Evolutionary conservation across 2,113 vertebrate genomes (phyloP), one percentile per base, ranked within the genome.

Genomic region (Stictonetta naevosa): DNA sequence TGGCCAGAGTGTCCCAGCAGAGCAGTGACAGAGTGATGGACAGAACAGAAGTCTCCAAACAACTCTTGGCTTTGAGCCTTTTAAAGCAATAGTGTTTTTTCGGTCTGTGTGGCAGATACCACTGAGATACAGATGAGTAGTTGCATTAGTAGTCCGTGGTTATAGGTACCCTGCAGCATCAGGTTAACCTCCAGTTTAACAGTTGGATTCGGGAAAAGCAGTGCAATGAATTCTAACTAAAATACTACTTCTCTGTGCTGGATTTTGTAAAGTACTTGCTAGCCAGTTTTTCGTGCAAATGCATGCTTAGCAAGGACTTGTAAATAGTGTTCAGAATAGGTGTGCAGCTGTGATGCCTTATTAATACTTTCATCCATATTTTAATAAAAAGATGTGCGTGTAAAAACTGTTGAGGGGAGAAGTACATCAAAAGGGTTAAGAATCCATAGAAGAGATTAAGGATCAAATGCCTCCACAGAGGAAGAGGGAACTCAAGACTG

Each of bases 341-440:
- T 25, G 12, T 53, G 44, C 31, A 68, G 48, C 28, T 73, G 60
- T 83, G 60, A 55, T 20, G 8, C 69, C 8, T 85, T 55, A 67
- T n/a, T 92, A 33, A 50, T 46, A 29, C 36, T 33, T 81, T 81
- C 36, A 50, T 31, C 23, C 16, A 4, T 71, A 50, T 73, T 95
- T 94, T 84, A 62, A 8, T 71, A 52, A 94, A 48, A 96, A 68
- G 23, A 68, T 62, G 18, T 53, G 8, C 15, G 3, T 77, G 68
- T 67, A n/a, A 78, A 84, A 53, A 92, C 91, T 11, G 40, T 83
- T 2, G 2, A 79, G 42, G n/a, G n/a, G 36, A 83, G 76, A 92
- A 96, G 55, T 91, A 92, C 67, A 92, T 95, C 67, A 93, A 72
- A 97, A 97, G 86, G 55, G 86, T 95, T 95, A 92, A 93, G 92